phyloP scores from a whole-genome alignment of 2,797 vertebrate genomes.

The Apogon talboti region DNA sequence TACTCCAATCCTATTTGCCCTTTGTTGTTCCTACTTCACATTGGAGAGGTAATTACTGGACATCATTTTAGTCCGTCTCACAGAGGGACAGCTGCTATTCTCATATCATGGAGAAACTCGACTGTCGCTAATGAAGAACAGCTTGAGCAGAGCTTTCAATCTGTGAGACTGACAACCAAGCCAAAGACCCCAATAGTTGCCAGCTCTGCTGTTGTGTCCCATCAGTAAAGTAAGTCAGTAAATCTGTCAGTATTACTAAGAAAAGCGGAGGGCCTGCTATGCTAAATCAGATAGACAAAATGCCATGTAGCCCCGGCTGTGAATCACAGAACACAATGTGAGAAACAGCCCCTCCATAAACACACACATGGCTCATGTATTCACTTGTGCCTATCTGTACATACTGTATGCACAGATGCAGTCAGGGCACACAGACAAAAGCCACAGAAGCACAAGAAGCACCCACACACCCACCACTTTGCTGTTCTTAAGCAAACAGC shows the following conservation, averaged over 20 bases:
- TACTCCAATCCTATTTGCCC: constrained; percentile 19
- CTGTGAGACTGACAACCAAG: constrained; percentile 66
- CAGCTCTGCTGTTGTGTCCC: constrained; percentile 63
- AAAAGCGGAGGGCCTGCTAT: constrained; percentile 66
- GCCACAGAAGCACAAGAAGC: constrained; percentile 54
- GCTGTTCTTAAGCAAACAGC: constrained; percentile 75
- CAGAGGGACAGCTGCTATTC: constrained; percentile 45
- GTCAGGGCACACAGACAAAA: constrained; percentile 68
- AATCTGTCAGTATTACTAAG: constrained; percentile 75
- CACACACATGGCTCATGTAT: constrained; percentile 22
- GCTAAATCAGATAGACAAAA: constrained; percentile 74
- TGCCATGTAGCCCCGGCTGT: constrained; percentile 45
- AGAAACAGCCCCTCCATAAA: constrained; percentile 41
- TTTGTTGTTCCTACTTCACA: constrained; percentile 32
- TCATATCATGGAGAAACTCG: constrained; percentile 52
- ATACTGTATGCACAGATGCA: constrained; percentile 61
- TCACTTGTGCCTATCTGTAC: constrained; percentile 41
- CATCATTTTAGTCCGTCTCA: constrained; percentile 49
- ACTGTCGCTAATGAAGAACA: constrained; percentile 72
- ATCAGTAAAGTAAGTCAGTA: constrained; percentile 66
- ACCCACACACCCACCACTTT: constrained; percentile 72
- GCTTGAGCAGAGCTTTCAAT: constrained; percentile 73
- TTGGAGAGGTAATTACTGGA: constrained; percentile 55
- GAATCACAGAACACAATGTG: constrained; percentile 73
- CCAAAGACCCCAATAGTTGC: constrained; percentile 67